phyloP scores from a whole-genome alignment of 1,140 invertebrate species.

The Aphaenogaster ashmeadi region DNA sequence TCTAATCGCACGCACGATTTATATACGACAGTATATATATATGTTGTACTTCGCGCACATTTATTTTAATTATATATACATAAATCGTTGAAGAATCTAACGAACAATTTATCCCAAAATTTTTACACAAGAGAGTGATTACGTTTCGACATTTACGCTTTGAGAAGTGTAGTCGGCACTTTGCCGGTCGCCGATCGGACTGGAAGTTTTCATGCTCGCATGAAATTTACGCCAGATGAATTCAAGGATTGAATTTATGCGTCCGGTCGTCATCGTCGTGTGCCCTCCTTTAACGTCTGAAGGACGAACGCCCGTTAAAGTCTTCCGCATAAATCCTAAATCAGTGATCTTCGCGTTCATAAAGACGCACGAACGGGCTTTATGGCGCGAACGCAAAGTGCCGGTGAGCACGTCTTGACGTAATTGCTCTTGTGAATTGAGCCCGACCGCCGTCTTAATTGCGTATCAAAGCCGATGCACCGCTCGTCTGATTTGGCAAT shows the following conservation, averaged over 20 bases:
- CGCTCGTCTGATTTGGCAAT: slow-evolving; percentile 45
- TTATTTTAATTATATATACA: not conserved
- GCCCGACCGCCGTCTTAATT: slow-evolving; percentile 73
- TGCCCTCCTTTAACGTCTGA: slow-evolving; percentile 74
- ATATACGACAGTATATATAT: too few relatives aligned
- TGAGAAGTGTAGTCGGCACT: not conserved
- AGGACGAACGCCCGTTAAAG: slow-evolving; percentile 77
- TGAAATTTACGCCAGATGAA: slow-evolving; percentile 53
- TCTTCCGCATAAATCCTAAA: slow-evolving; percentile 81
- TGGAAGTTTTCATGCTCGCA: slow-evolving; percentile 40
- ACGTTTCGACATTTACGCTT: not conserved
- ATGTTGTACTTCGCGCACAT: not conserved
- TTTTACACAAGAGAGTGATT: not conserved
- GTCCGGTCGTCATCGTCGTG: slow-evolving; percentile 76
- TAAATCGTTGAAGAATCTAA: not conserved
- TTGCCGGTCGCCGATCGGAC: slow-evolving; percentile 3
- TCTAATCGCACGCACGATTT: not conserved
- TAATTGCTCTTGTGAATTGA: slow-evolving; percentile 74
- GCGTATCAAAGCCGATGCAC: slow-evolving; percentile 8
- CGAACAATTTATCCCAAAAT: not conserved
- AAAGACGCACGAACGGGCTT: slow-evolving; percentile 78
- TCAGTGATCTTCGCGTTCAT: slow-evolving; percentile 76
- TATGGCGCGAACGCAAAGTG: slow-evolving; percentile 75
- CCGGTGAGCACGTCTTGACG: slow-evolving; percentile 66
- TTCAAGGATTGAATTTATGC: slow-evolving; percentile 76